A percentile compares a stretch with the other conserved stretches of the same genome.
Evolutionary conservation across 2,113 vertebrate genomes (phyloP).

Genomic region (Platanista minor): DNA sequence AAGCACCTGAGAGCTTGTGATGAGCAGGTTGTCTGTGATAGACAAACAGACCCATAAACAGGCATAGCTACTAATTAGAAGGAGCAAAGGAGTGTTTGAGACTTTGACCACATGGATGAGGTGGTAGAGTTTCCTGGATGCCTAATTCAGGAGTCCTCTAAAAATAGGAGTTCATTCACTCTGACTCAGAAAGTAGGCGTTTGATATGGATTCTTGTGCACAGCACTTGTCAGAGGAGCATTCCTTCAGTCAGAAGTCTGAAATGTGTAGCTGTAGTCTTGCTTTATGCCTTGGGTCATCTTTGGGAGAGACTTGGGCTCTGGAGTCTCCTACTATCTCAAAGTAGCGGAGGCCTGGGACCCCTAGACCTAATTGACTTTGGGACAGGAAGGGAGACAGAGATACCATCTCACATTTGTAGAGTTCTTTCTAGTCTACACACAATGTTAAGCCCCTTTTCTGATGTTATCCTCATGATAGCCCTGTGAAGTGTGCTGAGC

Average conservation of each 20-base stretch:
- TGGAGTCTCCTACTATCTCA: neutral
- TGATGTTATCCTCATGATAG: neutral
- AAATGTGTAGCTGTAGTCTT: neutral
- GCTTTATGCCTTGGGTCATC: neutral
- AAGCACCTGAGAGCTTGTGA: neutral
- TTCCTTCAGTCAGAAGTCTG: neutral
- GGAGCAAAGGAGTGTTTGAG: neutral
- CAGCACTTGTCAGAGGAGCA: neutral
- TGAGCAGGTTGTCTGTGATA: neutral
- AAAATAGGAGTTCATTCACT: constrained; percentile 30
- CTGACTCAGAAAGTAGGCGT: constrained; percentile 10
- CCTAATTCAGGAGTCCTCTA: neutral
- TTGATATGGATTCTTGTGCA: neutral
- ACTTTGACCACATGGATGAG: neutral
- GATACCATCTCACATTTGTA: neutral
- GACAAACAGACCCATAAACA: neutral
- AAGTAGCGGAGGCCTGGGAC: neutral
- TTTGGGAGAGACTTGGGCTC: neutral
- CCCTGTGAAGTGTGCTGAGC: neutral
- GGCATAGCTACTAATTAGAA: neutral
- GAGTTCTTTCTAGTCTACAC: neutral
- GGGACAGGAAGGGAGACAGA: neutral
- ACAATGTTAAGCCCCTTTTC: neutral
- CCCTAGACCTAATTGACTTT: neutral
- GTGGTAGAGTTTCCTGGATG: neutral